These are phyloP conservation scores for Halictus rubicundus DNA, from an alignment of 1,140 invertebrate species.

Conservation along the genomic window DNA sequence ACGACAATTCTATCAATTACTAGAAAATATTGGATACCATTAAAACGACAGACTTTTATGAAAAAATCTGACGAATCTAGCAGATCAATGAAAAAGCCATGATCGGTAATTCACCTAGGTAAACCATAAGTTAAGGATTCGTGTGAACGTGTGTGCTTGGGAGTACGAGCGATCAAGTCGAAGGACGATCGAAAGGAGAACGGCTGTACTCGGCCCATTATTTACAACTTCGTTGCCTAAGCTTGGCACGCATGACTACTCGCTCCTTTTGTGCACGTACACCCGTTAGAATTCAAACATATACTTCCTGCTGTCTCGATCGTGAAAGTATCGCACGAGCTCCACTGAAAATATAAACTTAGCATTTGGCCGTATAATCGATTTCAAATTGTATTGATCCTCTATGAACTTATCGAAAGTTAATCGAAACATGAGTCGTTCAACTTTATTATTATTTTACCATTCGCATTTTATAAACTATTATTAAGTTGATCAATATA, in stretches of 20 bases:
- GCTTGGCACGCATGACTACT: constrained; percentile 51
- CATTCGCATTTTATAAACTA: no score
- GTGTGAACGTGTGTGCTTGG: constrained; percentile 16
- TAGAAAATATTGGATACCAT: background rate
- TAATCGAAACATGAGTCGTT: no score
- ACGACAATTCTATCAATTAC: no score
- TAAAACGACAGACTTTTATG: background rate
- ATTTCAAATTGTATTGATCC: constrained; percentile 49
- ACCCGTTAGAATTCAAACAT: constrained; percentile 53
- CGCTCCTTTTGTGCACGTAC: constrained; percentile 47
- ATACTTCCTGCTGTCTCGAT: constrained; percentile 50
- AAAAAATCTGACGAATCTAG: background rate
- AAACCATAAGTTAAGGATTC: constrained; percentile 28
- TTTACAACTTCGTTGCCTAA: constrained; percentile 58
- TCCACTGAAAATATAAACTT: constrained; percentile 39
- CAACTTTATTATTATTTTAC: no score
- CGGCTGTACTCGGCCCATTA: constrained; percentile 48
- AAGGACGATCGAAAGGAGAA: constrained; percentile 71
- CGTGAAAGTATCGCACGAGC: constrained; percentile 54
- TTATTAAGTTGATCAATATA: no score
- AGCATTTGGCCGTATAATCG: constrained; percentile 47
- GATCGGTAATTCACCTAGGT: background rate
- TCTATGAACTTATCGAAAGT: constrained; percentile 11
- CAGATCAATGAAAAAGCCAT: background rate
- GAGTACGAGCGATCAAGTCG: constrained; percentile 46